Base-by-base conservation (phyloP, 2,888 invertebrate genomes). In the Anoncus sp. region DNA sequence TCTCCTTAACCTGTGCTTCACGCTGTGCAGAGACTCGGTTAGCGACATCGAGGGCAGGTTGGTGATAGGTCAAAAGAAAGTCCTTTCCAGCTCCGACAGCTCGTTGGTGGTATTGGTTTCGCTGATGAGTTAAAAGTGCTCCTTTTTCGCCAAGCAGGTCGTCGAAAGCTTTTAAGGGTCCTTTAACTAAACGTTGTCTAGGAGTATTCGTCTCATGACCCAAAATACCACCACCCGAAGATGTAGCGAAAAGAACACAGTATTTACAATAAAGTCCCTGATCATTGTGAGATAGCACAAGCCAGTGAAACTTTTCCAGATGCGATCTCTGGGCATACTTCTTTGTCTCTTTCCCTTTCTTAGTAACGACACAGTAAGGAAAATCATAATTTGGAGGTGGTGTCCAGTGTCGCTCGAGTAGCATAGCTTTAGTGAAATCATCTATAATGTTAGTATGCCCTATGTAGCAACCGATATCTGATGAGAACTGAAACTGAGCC, bases 281-380 rank as follows among this genome's bases (percentile, higher is more conserved):
- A 49, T 80, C 75, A 51, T 77, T 78, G 40, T 80, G 76, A 10
- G 82, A 81, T 27, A 81, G 51, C 4, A 80, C 78, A 53, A 82
- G 77, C 81, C 81, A 81, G 35, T 75, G 57, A 65, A 79, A 83
- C 51, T 80, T 79, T 18, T 79, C 71, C n/a, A 81, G 70, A 69
- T 83, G 80, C 22, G 81, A 76, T 59, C 69, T 74, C 24, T 81
- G 72, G 47, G 80, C 80, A 62, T 79, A 81, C n/a, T 79, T 80
- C 65, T 78, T 81, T 22, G 24, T 59, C 60, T 57, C 27, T 43
- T 78, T 80, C 35, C 59, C 67, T 40, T 40, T 27, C 57, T 78
- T 67, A 6, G 24, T 49, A 27, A 69, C 66, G 12, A 40, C 40
- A 18, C 35, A 72, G 59, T 55, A 69, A n/a, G 79, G 79, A 71